phyloP scores from a whole-genome alignment of 2,797 vertebrate genomes.

The Halcyon smyrnensis region DNA sequence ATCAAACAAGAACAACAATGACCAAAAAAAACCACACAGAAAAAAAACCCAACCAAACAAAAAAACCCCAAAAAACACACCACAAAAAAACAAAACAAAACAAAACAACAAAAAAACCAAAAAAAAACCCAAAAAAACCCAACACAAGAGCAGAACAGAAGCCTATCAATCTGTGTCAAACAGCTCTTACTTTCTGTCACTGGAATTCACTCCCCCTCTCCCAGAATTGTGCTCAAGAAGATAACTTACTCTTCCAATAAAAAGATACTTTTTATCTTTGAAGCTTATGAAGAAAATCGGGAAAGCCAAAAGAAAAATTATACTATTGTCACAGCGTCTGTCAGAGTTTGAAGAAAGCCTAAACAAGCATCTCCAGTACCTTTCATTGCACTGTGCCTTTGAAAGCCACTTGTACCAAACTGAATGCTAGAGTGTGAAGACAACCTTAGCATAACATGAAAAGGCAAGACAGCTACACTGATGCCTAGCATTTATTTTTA shows the following conservation, averaged over 20 bases:
- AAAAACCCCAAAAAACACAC: too few species aligned
- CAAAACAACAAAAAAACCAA: too few species aligned
- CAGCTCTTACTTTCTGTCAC: neutral
- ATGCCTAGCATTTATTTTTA: neutral
- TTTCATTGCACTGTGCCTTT: neutral
- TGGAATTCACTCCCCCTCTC: neutral
- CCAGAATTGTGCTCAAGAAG: neutral
- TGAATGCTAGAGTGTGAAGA: neutral
- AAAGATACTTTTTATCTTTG: neutral
- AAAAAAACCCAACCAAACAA: too few species aligned
- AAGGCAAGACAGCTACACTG: neutral
- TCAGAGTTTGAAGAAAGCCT: constrained; percentile 10
- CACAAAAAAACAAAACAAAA: too few species aligned
- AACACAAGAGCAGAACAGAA: neutral
- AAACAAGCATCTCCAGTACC: neutral
- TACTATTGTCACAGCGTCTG: neutral
- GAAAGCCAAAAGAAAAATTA: neutral
- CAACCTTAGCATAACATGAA: neutral
- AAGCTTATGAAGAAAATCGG: neutral
- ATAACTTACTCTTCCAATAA: neutral
- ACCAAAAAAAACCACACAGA: too few species aligned
- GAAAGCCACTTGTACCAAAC: constrained; percentile 1
- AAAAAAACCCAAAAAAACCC: too few species aligned
- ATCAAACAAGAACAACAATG: neutral
- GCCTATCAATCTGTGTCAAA: neutral